Base-by-base conservation (phyloP, 2,888 invertebrate species). In the Ligdia adustata region DNA sequence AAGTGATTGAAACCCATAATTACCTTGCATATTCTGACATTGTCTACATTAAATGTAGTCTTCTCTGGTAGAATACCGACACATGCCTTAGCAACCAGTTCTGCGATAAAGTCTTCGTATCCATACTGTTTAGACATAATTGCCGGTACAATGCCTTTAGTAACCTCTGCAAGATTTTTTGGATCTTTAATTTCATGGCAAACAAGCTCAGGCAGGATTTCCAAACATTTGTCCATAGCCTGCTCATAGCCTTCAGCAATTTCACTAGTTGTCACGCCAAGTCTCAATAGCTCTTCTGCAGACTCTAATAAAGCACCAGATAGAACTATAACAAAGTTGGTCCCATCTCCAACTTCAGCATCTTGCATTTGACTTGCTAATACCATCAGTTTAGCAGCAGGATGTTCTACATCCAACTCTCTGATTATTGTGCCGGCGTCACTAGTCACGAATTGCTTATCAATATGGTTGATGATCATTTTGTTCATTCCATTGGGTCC, bases 401-500 rank as follows among this genome's bases (percentile, higher is more conserved):
- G 99, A 85, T 99, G 99, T 79, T 99, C 98, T 14, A 99, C 95
- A 91, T 99, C 98, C 28, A 99, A 84, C 79, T 99, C 98, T 56
- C 96, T 93, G 64, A 99, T 96, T 54, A 99, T 99, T 0, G 99
- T 99, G 0, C 98, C 99, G 12, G 99, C 99, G 91, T 99, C 99
- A 79, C 98, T 99, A 0, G 99, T 99, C 2, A 99, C 97, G 90
- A 99, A 99, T 64, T 99, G 94, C 76, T 99, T 99, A 73, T 99
- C 99, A 61, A 99, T 93, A 79, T 99, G 99, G 87, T 99, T 99
- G 49, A 99, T 99, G 12, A 99, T 95, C 97, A 99, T 99, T 92
- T 99, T 99, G 85, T 99, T 99, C 97, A 96, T 96, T 63, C 99
- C 99, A 90, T 98, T 98, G 4, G 99, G 99, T 0, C 99, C 99